Evolutionary conservation across 2,888 invertebrate genomes (phyloP).

Genomic region (Orthonychiurus folsomi): DNA sequence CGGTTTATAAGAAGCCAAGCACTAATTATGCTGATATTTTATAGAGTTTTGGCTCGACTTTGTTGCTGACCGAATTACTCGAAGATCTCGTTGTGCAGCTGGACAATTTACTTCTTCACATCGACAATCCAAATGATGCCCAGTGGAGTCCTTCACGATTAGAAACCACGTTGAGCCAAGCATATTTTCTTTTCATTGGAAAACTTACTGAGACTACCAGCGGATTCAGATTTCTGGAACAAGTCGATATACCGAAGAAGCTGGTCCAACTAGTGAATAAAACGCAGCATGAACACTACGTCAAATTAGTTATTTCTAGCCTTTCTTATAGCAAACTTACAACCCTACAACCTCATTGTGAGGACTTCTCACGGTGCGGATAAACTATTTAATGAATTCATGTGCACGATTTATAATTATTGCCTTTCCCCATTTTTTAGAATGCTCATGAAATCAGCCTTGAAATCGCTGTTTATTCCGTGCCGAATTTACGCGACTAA

Average conservation of each 20-base stretch:
- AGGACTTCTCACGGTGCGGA: slow-evolving; percentile 38
- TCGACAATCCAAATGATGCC: slow-evolving; percentile 72
- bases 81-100: slow-evolving; percentile 68
- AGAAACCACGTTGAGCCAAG: slow-evolving; percentile 81
- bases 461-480: not conserved
- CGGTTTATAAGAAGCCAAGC: too few species aligned
- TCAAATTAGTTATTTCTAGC: slow-evolving; percentile 84
- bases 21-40: too few species aligned
- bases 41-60: slow-evolving; percentile 36
- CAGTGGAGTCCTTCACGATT: slow-evolving; percentile 79
- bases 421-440: slow-evolving; percentile 9
- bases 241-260: slow-evolving; percentile 52
- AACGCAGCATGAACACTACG: slow-evolving; percentile 82
- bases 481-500: slow-evolving; percentile 75
- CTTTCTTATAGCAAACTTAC: slow-evolving; percentile 83
- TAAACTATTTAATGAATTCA: too few species aligned
- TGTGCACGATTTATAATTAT: too few species aligned
- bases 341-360: too few species aligned
- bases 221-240: slow-evolving; percentile 61
- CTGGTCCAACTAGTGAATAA: slow-evolving; percentile 43
- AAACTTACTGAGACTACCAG: slow-evolving; percentile 52
- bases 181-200: slow-evolving; percentile 89
- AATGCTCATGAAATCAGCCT: not conserved
- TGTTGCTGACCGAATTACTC: slow-evolving; percentile 65
- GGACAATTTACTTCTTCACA: slow-evolving; percentile 56